Percentiles rank a stretch among this genome's conserved stretches.
phyloP scores from a whole-genome alignment of 2,797 vertebrate species.

The Gymnodraco acuticeps region DNA sequence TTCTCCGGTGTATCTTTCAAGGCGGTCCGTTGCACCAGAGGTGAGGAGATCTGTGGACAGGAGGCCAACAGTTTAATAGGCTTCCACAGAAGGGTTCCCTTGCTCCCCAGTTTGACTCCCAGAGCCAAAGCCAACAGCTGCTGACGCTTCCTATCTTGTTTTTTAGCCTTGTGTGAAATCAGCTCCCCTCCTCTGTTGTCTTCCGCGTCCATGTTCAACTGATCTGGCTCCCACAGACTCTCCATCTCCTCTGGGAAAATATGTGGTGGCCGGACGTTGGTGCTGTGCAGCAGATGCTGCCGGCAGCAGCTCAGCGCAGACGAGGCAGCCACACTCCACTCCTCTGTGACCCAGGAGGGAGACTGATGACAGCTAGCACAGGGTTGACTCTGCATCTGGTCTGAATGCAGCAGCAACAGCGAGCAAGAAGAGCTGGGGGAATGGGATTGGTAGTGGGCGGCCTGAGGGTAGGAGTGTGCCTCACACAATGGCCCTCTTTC shows the following conservation, averaged over 20 bases:
- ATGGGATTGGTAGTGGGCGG: conserved; percentile 82
- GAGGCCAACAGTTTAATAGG: conserved; percentile 98
- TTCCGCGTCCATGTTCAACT: conserved; percentile 61
- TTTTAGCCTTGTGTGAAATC: conserved; percentile 87
- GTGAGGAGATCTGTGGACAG: conserved; percentile 97
- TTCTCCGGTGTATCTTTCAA: conserved; percentile 92
- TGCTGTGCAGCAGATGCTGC: conserved; percentile 65
- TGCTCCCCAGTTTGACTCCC: conserved; percentile 92
- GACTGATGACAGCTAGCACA: conserved; percentile 83
- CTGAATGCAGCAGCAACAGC: conserved; percentile 60
- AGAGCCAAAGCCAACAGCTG: conserved; percentile 94
- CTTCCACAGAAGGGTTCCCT: conserved; percentile 92
- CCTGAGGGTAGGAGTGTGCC: conserved; percentile 91
- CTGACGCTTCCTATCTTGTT: conserved; percentile 89
- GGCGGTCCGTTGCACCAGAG: conserved; percentile 91
- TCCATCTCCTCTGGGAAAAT: conserved; percentile 82
- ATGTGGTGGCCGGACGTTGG: conserved; percentile 72
- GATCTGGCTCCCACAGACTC: conserved; percentile 81
- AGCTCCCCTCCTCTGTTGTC: conserved; percentile 82
- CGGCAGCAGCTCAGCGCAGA: conserved; percentile 56
- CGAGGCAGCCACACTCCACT: conserved; percentile 87
- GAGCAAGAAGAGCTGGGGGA: conserved; percentile 63
- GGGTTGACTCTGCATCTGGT: conserved; percentile 88
- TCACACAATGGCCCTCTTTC: conserved; percentile 91
- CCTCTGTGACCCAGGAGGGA: conserved; percentile 90